A percentile compares a stretch with the other conserved stretches of the same genome.
Conservation (phyloP, 2,797 vertebrate genomes). For the Notamacropus eugenii region DNA sequence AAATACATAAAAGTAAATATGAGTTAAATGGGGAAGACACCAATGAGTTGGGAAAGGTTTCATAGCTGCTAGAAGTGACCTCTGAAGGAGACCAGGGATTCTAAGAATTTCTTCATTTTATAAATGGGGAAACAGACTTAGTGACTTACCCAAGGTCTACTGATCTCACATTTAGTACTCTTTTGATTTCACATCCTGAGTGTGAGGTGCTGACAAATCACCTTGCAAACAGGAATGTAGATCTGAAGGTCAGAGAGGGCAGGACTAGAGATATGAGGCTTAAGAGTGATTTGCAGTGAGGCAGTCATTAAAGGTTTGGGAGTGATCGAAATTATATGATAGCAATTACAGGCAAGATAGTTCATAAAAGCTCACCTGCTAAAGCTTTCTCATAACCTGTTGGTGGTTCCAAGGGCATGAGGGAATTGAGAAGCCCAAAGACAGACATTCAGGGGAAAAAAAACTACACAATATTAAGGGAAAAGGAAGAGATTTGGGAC, state of each 20-base stretch:
- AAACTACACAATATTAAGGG: neutral
- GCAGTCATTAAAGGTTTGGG: neutral
- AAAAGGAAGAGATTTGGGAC: neutral
- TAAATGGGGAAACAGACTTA: neutral
- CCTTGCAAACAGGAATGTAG: neutral
- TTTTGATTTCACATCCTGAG: neutral
- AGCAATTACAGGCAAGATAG: neutral
- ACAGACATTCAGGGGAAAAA: neutral
- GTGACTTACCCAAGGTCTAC: neutral
- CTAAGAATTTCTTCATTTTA: neutral
- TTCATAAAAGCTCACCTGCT: neutral
- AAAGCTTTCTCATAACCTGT: neutral
- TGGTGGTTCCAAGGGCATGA: neutral
- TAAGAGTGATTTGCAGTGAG: neutral
- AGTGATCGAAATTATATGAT: neutral
- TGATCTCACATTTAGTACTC: neutral
- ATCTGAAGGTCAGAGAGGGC: neutral
- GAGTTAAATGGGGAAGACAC: neutral
- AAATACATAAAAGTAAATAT: neutral
- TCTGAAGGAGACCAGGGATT: neutral
- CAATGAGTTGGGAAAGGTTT: neutral
- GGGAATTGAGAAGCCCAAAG: neutral
- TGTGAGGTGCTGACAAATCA: neutral
- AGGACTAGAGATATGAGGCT: neutral
- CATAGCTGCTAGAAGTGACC: neutral